Evolutionary conservation across 2,888 invertebrate genomes (phyloP), one percentile per base, ranked within the genome.

Genomic region (Ecdyonurus torrentis): DNA sequence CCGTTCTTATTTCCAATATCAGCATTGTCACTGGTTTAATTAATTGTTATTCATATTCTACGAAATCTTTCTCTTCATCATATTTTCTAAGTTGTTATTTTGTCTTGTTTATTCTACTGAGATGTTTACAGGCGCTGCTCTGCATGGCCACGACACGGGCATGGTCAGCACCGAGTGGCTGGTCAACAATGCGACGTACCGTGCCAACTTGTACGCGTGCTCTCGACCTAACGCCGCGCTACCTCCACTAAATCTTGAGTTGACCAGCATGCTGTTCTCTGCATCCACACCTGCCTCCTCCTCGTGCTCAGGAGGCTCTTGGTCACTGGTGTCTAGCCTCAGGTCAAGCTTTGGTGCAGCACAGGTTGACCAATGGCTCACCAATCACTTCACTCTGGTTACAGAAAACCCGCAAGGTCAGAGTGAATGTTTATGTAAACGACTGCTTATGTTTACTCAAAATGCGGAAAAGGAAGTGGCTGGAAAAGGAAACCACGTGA

Each of bases 101-200:
- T n/a, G n/a, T n/a, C n/a, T n/a, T n/a, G n/a, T n/a, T n/a, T n/a
- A n/a, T n/a, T n/a, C n/a, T n/a, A n/a, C n/a, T n/a, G 37, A 5
- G 37, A 10, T 5, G 37, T 37, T 5, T 37, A 1, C 62, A 72
- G 73, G 87, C 2, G 85, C 81, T 0, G 81, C 83, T 0, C 72
- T 89, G 18, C 89, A 89, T 71, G 77, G 82, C 0, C 89, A 89
- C 70, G 82, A 86, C 66, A 81, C 83, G 64, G 83, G 83, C 0
- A 74, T 85, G 0, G 77, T 81, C 22, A 83, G 83, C 3, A 76
- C 81, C 0, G 82, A 85, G 65, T 86, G 80, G 66, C 68, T 87
- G 0, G 70, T 86, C 52, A 69, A 73, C 2, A 79, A 83, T 55
- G 69, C 87, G 25, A 86, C 86, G 0, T 84, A 83, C 67, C 76